These are phyloP conservation scores for Catharus bicknelli DNA, from an alignment of 2,113 vertebrate species.

Conservation along the genomic window DNA sequence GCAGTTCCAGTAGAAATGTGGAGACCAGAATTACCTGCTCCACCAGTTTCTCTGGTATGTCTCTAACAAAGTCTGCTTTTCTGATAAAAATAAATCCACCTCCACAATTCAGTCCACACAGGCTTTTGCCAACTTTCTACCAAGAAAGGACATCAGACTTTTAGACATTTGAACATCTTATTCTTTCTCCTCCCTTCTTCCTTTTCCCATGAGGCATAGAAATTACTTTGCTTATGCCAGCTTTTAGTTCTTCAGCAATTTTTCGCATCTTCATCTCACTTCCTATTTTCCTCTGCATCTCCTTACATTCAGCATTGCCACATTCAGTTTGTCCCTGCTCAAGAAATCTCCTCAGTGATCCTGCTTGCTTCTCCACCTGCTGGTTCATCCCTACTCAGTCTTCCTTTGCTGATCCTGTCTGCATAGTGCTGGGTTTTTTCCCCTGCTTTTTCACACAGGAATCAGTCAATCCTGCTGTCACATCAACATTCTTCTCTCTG, in stretches of 20 bases:
- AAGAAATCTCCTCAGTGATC: not conserved
- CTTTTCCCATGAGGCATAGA: not conserved
- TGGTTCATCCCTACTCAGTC: not conserved
- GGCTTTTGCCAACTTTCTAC: not conserved
- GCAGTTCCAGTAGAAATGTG: not conserved
- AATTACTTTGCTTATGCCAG: not conserved
- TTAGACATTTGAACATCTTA: not conserved
- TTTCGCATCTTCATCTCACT: not conserved
- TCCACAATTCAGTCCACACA: not conserved
- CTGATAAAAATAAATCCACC: not conserved
- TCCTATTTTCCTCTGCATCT: not conserved
- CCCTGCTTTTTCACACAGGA: not conserved
- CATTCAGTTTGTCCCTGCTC: not conserved
- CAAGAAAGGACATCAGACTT: not conserved
- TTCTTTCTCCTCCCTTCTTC: not conserved
- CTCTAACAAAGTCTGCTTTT: not conserved
- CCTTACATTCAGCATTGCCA: not conserved
- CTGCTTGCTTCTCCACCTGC: not conserved
- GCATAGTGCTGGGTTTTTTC: rapidly evolving
- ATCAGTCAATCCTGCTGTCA: not conserved
- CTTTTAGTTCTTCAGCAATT: not conserved
- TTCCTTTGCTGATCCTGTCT: not conserved
- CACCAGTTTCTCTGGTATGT: not conserved
- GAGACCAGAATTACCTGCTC: not conserved
- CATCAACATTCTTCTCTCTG: not conserved